These are phyloP conservation scores for Holacanthella duospinosa DNA, from an alignment of 2,888 invertebrate species.

Conservation along the genomic window DNA sequence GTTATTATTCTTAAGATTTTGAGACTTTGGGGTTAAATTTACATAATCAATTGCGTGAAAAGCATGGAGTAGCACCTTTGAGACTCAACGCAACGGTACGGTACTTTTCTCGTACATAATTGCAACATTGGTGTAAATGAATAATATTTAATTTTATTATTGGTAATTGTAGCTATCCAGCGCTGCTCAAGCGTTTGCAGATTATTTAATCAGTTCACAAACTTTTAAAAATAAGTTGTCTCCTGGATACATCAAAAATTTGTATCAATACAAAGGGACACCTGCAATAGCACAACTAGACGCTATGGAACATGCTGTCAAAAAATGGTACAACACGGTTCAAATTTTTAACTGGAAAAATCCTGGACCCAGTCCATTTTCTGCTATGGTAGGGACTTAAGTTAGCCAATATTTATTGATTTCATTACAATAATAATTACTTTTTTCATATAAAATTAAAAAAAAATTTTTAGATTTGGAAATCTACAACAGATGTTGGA, in stretches of 20 bases:
- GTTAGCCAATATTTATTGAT: too few relatives aligned
- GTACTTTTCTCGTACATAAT: not conserved
- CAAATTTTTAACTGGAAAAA: constrained; percentile 21
- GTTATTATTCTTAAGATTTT: too few relatives aligned
- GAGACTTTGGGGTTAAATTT: constrained; percentile 21
- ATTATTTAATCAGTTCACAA: constrained; percentile 18
- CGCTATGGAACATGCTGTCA: constrained; percentile 25
- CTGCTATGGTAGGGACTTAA: constrained; percentile 23
- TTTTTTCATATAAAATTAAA: too few relatives aligned
- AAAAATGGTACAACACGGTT: constrained; percentile 24
- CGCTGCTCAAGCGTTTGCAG: constrained; percentile 27
- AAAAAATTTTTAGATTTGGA: too few relatives aligned
- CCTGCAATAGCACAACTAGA: constrained; percentile 1
- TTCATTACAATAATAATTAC: too few relatives aligned
- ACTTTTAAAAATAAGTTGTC: constrained; percentile 16
- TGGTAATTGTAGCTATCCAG: constrained; percentile 18
- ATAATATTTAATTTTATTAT: not conserved
- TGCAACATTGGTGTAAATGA: not conserved
- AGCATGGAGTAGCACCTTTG: constrained; percentile 23
- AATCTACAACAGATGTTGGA: constrained; percentile 23
- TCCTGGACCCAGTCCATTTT: constrained; percentile 26
- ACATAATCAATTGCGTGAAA: constrained; percentile 25
- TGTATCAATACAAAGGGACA: constrained; percentile 27
- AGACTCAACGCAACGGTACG: constrained; percentile 25
- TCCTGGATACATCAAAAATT: constrained; percentile 20